Percentiles rank a stretch among this genome's conserved stretches.
phyloP scores from a whole-genome alignment of 2,888 invertebrate genomes.

The Noctua fimbriata region DNA sequence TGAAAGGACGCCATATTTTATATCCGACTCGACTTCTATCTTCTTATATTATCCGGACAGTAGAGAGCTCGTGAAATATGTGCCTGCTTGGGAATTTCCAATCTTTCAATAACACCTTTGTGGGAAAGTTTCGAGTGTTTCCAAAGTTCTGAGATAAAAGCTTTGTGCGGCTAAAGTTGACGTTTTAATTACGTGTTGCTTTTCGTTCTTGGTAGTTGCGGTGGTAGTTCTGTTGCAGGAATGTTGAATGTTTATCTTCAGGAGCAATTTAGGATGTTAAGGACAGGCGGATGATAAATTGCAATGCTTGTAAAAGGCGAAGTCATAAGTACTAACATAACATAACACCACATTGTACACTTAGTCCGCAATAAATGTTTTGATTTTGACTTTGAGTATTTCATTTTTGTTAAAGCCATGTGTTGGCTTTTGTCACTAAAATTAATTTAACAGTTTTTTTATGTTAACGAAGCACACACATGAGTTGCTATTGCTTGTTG shows the following conservation, averaged over 20 bases:
- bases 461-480: not conserved
- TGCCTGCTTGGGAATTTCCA: conserved; percentile 89
- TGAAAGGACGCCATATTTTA: conserved; percentile 96
- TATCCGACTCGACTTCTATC: conserved; percentile 92
- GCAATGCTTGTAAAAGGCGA: too few species aligned
- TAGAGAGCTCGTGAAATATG: conserved; percentile 89
- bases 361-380: too few species aligned
- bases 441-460: not conserved
- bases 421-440: not conserved
- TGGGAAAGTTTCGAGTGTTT: conserved; percentile 79
- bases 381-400: too few species aligned
- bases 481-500: too few species aligned
- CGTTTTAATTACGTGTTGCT: conserved; percentile 55
- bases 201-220: conserved; percentile 12
- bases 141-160: conserved; percentile 76
- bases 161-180: conserved; percentile 58
- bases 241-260: not conserved
- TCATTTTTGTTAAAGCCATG: not conserved
- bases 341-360: too few species aligned
- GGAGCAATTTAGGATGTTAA: not conserved
- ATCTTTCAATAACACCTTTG: conserved; percentile 90
- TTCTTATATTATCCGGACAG: conserved; percentile 90
- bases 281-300: too few species aligned
- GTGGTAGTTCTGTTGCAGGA: not conserved
- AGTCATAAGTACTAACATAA: too few species aligned